These are phyloP conservation scores for Myiopsitta monachus DNA, from an alignment of 2,113 vertebrate species.

Conservation along the genomic window DNA sequence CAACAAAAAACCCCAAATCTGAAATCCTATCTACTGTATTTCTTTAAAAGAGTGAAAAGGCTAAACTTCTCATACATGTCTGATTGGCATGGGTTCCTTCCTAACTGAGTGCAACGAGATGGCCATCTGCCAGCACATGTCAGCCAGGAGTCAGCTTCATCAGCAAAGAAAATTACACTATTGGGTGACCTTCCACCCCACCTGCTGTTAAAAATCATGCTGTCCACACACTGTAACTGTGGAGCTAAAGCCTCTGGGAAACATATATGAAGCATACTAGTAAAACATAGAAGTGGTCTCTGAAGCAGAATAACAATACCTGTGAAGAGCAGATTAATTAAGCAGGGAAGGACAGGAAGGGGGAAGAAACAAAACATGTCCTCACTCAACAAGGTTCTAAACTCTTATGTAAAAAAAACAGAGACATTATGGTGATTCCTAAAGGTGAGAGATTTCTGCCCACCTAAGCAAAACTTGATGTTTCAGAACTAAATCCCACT, in stretches of 20 bases:
- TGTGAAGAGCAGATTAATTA: neutral
- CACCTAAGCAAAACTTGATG: neutral
- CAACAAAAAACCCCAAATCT: neutral
- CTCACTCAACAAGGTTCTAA: neutral
- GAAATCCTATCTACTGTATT: neutral
- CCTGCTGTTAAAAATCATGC: neutral
- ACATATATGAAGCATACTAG: neutral
- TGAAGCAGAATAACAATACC: neutral
- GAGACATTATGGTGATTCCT: fast-evolving
- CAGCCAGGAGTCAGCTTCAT: neutral
- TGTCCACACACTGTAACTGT: neutral
- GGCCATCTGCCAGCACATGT: neutral
- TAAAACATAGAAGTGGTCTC: neutral
- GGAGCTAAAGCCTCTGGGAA: neutral
- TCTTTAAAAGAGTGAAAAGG: neutral
- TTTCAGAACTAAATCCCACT: neutral
- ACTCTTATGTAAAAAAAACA: neutral
- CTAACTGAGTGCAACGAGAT: neutral
- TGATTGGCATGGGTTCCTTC: neutral
- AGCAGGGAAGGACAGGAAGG: neutral
- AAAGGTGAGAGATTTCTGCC: neutral
- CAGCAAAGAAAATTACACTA: neutral
- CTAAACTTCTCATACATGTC: neutral
- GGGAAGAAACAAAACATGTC: neutral
- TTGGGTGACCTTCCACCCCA: neutral